These are phyloP conservation scores for Sussaba pulchella DNA, from an alignment of 2,888 invertebrate genomes.

Conservation along the genomic window DNA sequence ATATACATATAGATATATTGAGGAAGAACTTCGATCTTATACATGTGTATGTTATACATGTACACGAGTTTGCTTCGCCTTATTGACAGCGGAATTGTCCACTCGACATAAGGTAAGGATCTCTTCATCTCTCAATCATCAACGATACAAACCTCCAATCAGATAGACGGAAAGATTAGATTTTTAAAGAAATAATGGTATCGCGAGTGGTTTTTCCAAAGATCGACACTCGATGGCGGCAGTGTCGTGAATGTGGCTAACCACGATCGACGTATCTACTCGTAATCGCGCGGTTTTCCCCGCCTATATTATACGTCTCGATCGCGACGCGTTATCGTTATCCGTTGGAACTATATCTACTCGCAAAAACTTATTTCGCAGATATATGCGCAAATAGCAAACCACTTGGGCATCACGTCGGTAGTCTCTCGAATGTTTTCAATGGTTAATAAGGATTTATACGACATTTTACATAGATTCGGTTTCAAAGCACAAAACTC, in stretches of 20 bases:
- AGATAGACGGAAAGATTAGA: conserved; percentile 35
- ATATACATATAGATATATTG: conserved; percentile 26
- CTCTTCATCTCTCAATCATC: conserved; percentile 6
- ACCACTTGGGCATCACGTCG: too few relatives aligned
- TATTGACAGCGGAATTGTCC: conserved; percentile 59
- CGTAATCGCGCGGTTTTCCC: conserved; percentile 33
- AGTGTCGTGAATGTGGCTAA: conserved; percentile 56
- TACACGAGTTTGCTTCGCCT: conserved; percentile 31
- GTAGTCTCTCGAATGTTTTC: too few relatives aligned
- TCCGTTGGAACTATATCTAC: background rate
- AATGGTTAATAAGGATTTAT: too few relatives aligned
- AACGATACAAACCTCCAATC: background rate
- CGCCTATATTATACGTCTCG: background rate
- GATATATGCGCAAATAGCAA: too few relatives aligned
- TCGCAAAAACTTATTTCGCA: background rate
- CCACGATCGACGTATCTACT: background rate
- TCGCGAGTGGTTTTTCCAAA: background rate
- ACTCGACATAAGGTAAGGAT: conserved; percentile 66
- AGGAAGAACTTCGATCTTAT: conserved; percentile 31
- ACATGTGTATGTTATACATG: conserved; percentile 8
- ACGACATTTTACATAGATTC: too few relatives aligned
- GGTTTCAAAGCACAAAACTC: too few relatives aligned
- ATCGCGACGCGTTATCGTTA: conserved; percentile 6
- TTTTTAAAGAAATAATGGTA: background rate
- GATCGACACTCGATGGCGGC: conserved; percentile 61